Evolutionary conservation across 2,113 vertebrate species (phyloP).

Genomic region (Cervus canadensis): DNA sequence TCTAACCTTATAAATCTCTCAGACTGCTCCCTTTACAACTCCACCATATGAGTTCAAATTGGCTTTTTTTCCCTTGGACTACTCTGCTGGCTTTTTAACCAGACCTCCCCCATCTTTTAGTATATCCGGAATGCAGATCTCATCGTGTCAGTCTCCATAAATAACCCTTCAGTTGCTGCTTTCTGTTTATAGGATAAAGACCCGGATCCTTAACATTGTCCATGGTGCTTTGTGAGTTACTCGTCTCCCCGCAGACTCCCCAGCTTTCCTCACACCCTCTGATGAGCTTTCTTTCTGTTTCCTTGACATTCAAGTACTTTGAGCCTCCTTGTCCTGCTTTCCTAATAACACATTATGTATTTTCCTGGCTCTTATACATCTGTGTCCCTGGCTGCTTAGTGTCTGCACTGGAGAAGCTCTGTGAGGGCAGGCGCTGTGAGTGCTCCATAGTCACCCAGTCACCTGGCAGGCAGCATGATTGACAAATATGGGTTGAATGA

Average conservation of each 20-base stretch:
- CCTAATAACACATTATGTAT: not conserved
- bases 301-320: not conserved
- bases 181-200: not conserved
- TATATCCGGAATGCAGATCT: not conserved
- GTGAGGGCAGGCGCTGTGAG: not conserved
- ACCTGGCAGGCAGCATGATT: not conserved
- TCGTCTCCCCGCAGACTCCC: not conserved
- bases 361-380: not conserved
- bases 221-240: not conserved
- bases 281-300: not conserved
- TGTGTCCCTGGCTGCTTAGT: conserved; percentile 1
- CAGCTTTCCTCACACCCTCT: not conserved
- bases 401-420: not conserved
- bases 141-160: not conserved
- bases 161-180: not conserved
- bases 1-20: not conserved
- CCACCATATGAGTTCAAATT: not conserved
- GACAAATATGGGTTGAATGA: conserved; percentile 22
- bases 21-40: not conserved
- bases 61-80: not conserved
- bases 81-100: not conserved
- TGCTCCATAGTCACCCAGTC: not conserved
- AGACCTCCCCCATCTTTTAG: not conserved
- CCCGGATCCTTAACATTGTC: not conserved
- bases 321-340: not conserved